These are phyloP conservation scores for Strix aluco DNA, from an alignment of 2,113 vertebrate species.

Conservation along the genomic window DNA sequence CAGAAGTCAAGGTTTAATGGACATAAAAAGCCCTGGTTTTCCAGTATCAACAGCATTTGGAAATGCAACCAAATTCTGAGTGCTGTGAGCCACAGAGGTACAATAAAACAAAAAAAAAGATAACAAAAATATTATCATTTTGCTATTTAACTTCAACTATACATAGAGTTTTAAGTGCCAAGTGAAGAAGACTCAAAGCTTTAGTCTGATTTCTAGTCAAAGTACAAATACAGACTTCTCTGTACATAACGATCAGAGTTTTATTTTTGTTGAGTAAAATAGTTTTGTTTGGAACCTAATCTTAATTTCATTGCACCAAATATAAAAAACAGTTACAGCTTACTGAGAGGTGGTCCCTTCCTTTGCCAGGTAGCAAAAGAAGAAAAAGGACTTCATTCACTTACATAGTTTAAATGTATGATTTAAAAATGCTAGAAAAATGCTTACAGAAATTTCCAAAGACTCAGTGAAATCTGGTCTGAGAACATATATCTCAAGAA, in stretches of 20 bases:
- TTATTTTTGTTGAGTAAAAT: background rate
- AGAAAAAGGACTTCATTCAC: background rate
- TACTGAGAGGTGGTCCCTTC: constrained; percentile 14
- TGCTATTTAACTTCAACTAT: background rate
- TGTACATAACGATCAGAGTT: background rate
- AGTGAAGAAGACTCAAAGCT: background rate
- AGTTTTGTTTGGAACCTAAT: constrained; percentile 28
- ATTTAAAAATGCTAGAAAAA: background rate
- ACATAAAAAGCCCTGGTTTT: background rate
- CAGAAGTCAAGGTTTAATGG: background rate
- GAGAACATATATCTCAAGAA: background rate
- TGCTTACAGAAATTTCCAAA: background rate
- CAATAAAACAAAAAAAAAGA: background rate
- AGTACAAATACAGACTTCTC: background rate
- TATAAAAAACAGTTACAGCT: background rate
- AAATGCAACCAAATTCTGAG: background rate
- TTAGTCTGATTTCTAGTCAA: background rate
- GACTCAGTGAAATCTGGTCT: background rate
- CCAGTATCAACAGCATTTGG: background rate
- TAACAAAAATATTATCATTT: background rate
- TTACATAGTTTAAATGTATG: background rate
- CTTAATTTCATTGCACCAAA: constrained; percentile 10
- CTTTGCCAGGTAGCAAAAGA: constrained; percentile 16
- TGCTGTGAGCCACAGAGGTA: background rate
- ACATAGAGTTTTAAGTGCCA: background rate